Conservation (phyloP, 2,797 vertebrate species). For the Typhlichthys eigenmanni region DNA sequence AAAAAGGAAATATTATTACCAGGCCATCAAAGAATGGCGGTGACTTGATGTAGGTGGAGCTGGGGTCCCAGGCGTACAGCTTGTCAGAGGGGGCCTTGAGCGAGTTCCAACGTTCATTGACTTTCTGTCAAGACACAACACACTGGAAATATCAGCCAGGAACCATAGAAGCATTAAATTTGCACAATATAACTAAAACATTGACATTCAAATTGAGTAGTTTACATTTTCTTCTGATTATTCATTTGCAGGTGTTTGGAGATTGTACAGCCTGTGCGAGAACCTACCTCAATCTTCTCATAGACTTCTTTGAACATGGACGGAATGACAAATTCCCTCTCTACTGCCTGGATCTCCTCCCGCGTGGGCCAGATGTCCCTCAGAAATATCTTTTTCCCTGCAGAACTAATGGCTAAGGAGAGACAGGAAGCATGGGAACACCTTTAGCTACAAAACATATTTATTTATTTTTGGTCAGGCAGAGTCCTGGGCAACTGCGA, state of each 20-base stretch:
- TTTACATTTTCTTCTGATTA: no score
- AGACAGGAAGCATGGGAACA: conserved; percentile 6
- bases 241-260: no score
- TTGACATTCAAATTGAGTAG: no score
- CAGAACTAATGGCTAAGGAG: conserved; percentile 75
- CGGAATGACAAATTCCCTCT: conserved; percentile 89
- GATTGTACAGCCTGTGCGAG: no score
- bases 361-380: conserved; percentile 95
- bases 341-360: conserved; percentile 92
- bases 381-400: conserved; percentile 87
- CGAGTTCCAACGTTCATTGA: conserved; percentile 93
- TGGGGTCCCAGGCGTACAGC: conserved; percentile 89
- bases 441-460: background rate
- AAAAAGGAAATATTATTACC: conserved; percentile 70
- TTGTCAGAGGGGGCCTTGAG: conserved; percentile 87
- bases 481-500: no score
- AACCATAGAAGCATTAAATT: background rate
- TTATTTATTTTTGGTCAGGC: no score
- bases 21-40: conserved; percentile 94
- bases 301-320: conserved; percentile 99
- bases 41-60: conserved; percentile 98
- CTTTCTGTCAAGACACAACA: conserved; percentile 76
- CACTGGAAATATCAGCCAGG: accelerated
- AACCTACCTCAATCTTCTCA: conserved; percentile 90
- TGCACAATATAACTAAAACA: no score